A percentile compares a stretch with the other conserved stretches of the same genome.
Evolutionary conservation across 2,888 invertebrate species (phyloP).

Genomic region (Chironomus riparius): DNA sequence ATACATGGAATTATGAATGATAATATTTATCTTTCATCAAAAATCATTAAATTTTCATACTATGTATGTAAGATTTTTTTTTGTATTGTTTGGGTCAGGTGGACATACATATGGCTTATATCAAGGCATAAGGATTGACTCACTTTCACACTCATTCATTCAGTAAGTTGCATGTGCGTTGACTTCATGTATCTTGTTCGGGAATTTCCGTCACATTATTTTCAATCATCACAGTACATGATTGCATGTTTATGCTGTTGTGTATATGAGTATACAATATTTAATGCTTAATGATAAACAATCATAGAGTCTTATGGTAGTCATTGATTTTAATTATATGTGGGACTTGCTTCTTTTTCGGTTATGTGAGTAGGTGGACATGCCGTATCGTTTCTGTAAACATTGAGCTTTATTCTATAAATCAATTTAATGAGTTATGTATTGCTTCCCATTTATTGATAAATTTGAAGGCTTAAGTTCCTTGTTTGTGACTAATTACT

Average conservation of each 20-base stretch:
- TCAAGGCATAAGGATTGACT: neutral
- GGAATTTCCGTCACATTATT: neutral
- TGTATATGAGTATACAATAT: neutral
- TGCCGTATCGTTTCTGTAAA: too few relatives aligned
- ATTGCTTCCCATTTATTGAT: too few relatives aligned
- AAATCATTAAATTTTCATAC: slow-evolving; percentile 23
- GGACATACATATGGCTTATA: neutral
- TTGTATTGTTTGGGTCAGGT: neutral
- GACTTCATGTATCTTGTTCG: neutral
- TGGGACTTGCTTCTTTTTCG: too few relatives aligned
- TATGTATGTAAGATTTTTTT: neutral
- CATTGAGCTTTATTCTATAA: too few relatives aligned
- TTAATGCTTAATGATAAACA: neutral
- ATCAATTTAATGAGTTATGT: too few relatives aligned
- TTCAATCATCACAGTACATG: neutral
- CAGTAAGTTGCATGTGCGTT: neutral
- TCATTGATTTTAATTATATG: too few relatives aligned
- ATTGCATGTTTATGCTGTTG: neutral
- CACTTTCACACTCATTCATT: neutral
- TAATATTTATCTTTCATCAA: slow-evolving; percentile 25
- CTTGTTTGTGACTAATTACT: too few relatives aligned
- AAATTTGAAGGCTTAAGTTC: too few relatives aligned
- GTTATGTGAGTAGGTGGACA: too few relatives aligned
- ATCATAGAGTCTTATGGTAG: neutral
- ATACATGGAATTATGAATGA: slow-evolving; percentile 19